Conservation (phyloP, 1,140 invertebrate genomes). For the Drusus annulatus region DNA sequence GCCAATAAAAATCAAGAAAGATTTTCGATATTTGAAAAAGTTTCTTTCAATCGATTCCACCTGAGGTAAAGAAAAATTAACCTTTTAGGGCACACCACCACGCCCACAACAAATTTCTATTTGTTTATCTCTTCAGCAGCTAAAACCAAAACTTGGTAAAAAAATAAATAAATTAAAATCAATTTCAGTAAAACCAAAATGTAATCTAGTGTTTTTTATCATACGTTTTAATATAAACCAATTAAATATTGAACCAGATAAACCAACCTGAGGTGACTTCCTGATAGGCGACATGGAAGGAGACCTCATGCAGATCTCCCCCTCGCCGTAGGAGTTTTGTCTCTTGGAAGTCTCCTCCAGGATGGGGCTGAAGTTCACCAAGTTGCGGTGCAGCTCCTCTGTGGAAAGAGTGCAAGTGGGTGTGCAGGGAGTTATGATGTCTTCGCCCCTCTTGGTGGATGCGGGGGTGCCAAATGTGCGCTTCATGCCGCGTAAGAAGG, state of each 20-base stretch:
- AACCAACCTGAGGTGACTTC: slow-evolving; percentile 36
- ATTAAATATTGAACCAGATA: not conserved
- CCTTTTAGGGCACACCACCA: too few relatives aligned
- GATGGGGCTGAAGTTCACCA: slow-evolving; percentile 64
- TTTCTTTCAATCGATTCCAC: too few relatives aligned
- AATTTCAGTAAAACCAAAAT: too few relatives aligned
- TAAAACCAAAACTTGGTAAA: too few relatives aligned
- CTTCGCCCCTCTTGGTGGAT: too few relatives aligned
- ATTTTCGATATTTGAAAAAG: too few relatives aligned
- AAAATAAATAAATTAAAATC: too few relatives aligned
- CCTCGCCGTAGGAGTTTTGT: slow-evolving; percentile 30
- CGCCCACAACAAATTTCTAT: too few relatives aligned
- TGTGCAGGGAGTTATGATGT: not conserved
- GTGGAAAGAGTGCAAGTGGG: not conserved
- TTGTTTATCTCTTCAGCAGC: too few relatives aligned
- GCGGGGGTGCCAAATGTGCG: slow-evolving; percentile 65
- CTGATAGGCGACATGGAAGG: slow-evolving; percentile 55
- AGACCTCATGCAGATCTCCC: slow-evolving; percentile 39
- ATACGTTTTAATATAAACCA: too few relatives aligned
- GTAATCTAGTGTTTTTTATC: not conserved
- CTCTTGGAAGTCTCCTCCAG: slow-evolving; percentile 62
- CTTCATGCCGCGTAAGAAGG: slow-evolving; percentile 65
- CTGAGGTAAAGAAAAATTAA: too few relatives aligned
- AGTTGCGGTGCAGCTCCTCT: not conserved
- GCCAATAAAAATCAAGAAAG: too few relatives aligned